A percentile compares a stretch with the other conserved stretches of the same genome.
Conservation (phyloP, 1,140 invertebrate species). For the Bombyx mandarina region DNA sequence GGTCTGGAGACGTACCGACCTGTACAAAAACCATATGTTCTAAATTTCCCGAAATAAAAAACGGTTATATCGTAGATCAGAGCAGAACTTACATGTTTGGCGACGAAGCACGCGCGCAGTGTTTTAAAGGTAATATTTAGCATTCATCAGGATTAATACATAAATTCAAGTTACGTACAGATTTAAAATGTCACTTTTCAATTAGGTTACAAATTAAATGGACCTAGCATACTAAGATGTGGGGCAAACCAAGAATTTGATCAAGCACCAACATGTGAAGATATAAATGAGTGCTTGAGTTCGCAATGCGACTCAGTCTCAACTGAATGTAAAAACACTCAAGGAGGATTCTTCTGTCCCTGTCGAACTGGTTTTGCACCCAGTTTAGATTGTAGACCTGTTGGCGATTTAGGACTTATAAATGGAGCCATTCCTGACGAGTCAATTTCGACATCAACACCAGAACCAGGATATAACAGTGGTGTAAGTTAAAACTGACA, state of each 20-base stretch:
- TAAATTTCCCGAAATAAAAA: slow-evolving; percentile 85
- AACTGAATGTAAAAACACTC: slow-evolving; percentile 92
- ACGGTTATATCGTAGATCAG: slow-evolving; percentile 87
- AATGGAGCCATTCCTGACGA: slow-evolving; percentile 92
- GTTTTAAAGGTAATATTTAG: slow-evolving; percentile 82
- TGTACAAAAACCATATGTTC: slow-evolving; percentile 90
- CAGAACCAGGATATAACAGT: slow-evolving; percentile 86
- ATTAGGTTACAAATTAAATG: slow-evolving; percentile 54
- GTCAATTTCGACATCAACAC: slow-evolving; percentile 87
- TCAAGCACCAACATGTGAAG: slow-evolving; percentile 89
- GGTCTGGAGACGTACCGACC: slow-evolving; percentile 92
- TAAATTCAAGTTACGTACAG: background rate
- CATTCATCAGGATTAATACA: background rate
- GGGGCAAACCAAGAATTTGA: slow-evolving; percentile 88
- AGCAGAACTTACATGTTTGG: slow-evolving; percentile 85
- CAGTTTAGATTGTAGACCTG: slow-evolving; percentile 90
- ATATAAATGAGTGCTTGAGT: slow-evolving; percentile 93
- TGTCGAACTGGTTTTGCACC: slow-evolving; percentile 89
- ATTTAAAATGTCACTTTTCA: slow-evolving; percentile 8
- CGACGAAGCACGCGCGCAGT: slow-evolving; percentile 93
- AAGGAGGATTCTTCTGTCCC: slow-evolving; percentile 93
- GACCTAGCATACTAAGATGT: slow-evolving; percentile 89
- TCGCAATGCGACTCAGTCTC: slow-evolving; percentile 92
- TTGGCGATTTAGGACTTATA: slow-evolving; percentile 89
- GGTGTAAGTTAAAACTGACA: slow-evolving; percentile 71